Evolutionary conservation across 2,888 invertebrate genomes (phyloP), one percentile per base, ranked within the genome.

Genomic region (Idaea biselata): DNA sequence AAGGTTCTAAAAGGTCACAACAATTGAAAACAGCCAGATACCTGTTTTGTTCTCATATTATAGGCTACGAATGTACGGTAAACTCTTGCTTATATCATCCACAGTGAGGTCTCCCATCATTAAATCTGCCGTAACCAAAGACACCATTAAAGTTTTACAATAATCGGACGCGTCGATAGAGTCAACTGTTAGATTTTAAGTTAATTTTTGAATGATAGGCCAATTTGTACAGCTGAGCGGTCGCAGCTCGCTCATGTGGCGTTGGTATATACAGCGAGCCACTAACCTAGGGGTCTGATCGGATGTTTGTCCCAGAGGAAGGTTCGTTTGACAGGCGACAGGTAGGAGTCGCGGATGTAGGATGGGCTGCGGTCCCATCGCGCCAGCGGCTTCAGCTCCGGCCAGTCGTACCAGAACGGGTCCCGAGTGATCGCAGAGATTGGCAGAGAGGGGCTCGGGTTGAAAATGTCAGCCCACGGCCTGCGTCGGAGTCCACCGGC

Each of bases 281-380:
- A 95, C 97, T 95, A 95, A 97, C 97, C 96, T 93, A 97, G 95
- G 85, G 97, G 97, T 93, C 97, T 96, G 90, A 96, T 94, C 87
- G 97, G 97, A 93, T 97, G 97, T 92, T 96, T 96, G 91, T 96
- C 95, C 97, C 97, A 97, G 83, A 97, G 94, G 94, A 96, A 97
- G 91, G 95, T 96, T 93, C 97, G 96, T 94, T 97, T 97, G 88
- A 97, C 95, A 68, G 97, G 97, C 83, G 97, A 97, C 89, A 97
- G 95, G 93, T 96, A 97, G 83, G 97, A 97, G 93, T 97, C 96
- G 76, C 97, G 94, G 85, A 97, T 94, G 93, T 95, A 96, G 87
- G 95, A 96, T 68, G 96, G 96, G 86, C 95, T 94, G 86, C 93
- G 94, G 87, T 95, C 94, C 94, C 94, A 94, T 79, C 95, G 94